Conservation (phyloP, 2,113 vertebrate species). For the Silurus meridionalis region DNA sequence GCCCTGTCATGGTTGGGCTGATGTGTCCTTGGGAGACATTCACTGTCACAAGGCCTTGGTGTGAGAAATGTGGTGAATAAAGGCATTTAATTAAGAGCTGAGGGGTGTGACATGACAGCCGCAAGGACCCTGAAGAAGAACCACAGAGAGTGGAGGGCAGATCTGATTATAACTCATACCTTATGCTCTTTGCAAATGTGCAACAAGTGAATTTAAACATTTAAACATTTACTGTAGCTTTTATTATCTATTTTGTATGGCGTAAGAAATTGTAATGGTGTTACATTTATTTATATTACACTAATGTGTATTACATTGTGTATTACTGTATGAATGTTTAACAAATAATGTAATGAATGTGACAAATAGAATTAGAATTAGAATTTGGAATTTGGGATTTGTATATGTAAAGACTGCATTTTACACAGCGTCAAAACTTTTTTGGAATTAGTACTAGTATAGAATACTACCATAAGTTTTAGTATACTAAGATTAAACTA, state of each 20-base stretch:
- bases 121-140: conserved; percentile 30
- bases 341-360: too few species aligned
- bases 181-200: neutral
- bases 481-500: too few species aligned
- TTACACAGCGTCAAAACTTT: too few species aligned
- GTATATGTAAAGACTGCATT: too few species aligned
- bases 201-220: neutral
- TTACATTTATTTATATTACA: neutral
- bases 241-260: neutral
- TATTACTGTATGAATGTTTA: too few species aligned
- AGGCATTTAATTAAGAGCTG: conserved; percentile 51
- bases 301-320: neutral
- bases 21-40: conserved; percentile 49
- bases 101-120: conserved; percentile 45
- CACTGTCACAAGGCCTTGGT: conserved; percentile 40
- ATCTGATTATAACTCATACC: neutral
- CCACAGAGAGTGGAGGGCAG: neutral
- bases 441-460: too few species aligned
- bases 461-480: too few species aligned
- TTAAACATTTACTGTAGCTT: too few species aligned
- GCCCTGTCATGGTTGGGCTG: conserved; percentile 40
- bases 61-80: conserved; percentile 41
- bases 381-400: too few species aligned
- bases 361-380: too few species aligned
- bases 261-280: too few species aligned